Evolutionary conservation across 1,140 invertebrate species (phyloP), one percentile per base, ranked within the genome.

Genomic region (Meloidogyne hapla): DNA sequence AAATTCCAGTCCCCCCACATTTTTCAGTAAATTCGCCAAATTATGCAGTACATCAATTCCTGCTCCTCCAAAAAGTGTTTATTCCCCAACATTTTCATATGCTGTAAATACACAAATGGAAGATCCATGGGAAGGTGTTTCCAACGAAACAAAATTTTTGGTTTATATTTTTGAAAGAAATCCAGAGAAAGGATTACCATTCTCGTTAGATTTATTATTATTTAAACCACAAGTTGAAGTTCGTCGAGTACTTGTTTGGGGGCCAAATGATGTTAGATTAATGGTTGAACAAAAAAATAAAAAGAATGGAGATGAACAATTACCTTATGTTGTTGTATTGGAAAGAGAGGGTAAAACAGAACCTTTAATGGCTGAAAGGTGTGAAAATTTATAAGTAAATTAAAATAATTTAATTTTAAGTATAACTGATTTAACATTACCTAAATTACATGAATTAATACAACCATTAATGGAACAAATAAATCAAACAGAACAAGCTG

Each of bases 311-410:
- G 45, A 61, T 38, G 21, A 63, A 25, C 69, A 74, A 28, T 85
- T 84, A 61, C 83, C 83, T 48, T 85, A 83, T 28, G 79, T 84
- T 12, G 83, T 77, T 40, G 64, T 84, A 21, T 83, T 84, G 69
- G 70, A 79, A 62, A 76, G 83, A 42, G n/a, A n/a, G 8, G 81
- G 79, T 40, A 76, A 62, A 12, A 33, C 1, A 23, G 45, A 73
- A 23, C 45, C 56, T 18, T 15, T 73, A 13, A 23, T 73, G 48
- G 70, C 70, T 9, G 48, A 73, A 33, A 62, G 70, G 70, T 73
- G 13, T 12, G 26, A 21, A 56, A 68, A 38, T 9, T 48, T 68
- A 13, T 33, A 68, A 33, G 3, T 21, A 38, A 45, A 26, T 25
- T 9, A 23, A 61, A 62, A 15, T 38, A 56, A n/a, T 48, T 48